These are phyloP conservation scores for Torymus tubicola DNA, from an alignment of 2,888 invertebrate species.

Conservation along the genomic window DNA sequence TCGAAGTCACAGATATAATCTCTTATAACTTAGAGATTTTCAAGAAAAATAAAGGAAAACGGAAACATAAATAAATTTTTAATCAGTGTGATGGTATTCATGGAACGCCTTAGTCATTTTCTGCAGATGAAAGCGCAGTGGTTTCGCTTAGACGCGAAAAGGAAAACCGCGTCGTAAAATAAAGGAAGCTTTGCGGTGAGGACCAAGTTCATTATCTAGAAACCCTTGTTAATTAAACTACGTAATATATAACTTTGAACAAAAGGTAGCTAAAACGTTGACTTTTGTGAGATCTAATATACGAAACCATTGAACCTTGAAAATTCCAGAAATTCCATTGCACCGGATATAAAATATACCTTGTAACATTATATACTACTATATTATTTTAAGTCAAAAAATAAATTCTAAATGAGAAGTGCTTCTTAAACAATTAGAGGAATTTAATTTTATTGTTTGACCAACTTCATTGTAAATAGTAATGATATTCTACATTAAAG, in stretches of 20 bases:
- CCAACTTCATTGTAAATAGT: no score
- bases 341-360: no score
- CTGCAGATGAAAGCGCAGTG: not conserved
- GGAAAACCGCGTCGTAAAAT: conserved; percentile 7
- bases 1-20: no score
- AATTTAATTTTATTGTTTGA: no score
- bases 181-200: conserved; percentile 2
- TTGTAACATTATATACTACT: no score
- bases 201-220: conserved; percentile 5
- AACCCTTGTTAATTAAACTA: conserved; percentile 4
- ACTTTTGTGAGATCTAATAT: not conserved
- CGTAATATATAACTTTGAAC: not conserved
- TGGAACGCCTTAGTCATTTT: not conserved
- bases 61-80: not conserved
- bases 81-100: not conserved
- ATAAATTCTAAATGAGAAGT: no score
- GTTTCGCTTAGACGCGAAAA: not conserved
- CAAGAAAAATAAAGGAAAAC: not conserved
- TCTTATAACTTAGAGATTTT: no score
- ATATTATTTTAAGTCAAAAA: no score
- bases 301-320: not conserved
- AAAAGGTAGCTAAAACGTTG: not conserved
- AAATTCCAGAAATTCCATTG: not conserved
- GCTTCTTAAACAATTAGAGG: no score
- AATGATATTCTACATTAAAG: no score